A percentile compares a stretch with the other conserved stretches of the same genome.
These are phyloP conservation scores for Carassius carassius DNA, from an alignment of 2,113 vertebrate genomes.

Conservation along the genomic window DNA sequence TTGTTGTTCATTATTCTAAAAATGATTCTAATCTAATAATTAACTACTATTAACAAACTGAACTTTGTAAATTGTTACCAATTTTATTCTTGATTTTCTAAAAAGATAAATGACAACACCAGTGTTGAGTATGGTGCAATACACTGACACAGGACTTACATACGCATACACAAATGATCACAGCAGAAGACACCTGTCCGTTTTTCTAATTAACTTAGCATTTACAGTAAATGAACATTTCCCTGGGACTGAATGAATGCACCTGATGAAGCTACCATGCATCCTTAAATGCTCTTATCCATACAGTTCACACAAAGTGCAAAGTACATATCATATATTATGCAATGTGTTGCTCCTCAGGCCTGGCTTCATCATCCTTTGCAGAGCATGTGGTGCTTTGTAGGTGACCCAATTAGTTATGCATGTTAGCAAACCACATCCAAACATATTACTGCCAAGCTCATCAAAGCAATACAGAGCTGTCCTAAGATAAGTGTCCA, in stretches of 20 bases:
- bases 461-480: conserved; percentile 21
- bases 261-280: background rate
- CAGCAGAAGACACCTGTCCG: background rate
- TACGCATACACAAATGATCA: too few species aligned
- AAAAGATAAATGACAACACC: too few species aligned
- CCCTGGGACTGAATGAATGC: background rate
- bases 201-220: background rate
- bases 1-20: too few species aligned
- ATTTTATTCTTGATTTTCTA: too few species aligned
- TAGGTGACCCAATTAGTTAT: conserved; percentile 40
- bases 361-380: conserved; percentile 36
- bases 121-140: too few species aligned
- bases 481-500: conserved; percentile 17
- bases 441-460: conserved; percentile 28
- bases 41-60: too few species aligned
- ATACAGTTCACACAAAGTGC: background rate
- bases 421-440: background rate
- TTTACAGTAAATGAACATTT: background rate
- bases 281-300: background rate
- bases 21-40: too few species aligned
- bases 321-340: too few species aligned
- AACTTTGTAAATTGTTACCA: too few species aligned
- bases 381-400: conserved; percentile 16
- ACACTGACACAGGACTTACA: too few species aligned
- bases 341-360: background rate